A percentile compares a stretch with the other conserved stretches of the same genome.
These are phyloP conservation scores for Melipona bicolor DNA, from an alignment of 2,888 invertebrate species.

Conservation along the genomic window DNA sequence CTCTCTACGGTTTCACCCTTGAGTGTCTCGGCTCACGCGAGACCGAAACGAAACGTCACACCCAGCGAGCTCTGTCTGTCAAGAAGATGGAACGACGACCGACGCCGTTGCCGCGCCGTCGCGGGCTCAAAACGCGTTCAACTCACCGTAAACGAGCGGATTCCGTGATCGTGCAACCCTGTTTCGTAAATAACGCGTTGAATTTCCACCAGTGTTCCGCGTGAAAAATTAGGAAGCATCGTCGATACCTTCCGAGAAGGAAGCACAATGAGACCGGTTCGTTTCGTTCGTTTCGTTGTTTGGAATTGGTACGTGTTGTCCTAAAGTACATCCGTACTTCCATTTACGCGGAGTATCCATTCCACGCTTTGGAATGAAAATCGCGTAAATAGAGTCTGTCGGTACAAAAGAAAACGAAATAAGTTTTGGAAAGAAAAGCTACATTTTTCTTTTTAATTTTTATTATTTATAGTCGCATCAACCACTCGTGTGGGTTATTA, in stretches of 20 bases:
- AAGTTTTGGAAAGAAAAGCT: too few species aligned
- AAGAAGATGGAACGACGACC: constrained; percentile 53
- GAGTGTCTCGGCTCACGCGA: constrained; percentile 42
- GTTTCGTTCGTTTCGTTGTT: constrained; percentile 17
- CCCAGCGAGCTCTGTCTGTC: constrained; percentile 49
- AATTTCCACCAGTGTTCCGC: not conserved
- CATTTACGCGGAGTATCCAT: too few species aligned
- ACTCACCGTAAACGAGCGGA: constrained; percentile 64
- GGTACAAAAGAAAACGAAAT: too few species aligned
- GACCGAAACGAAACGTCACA: constrained; percentile 54
- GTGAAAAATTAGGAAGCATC: constrained; percentile 16
- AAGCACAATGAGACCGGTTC: not conserved
- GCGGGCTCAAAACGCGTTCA: constrained; percentile 21
- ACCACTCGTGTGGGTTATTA: too few species aligned
- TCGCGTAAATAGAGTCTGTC: too few species aligned
- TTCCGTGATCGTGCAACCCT: constrained; percentile 60
- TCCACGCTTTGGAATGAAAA: too few species aligned
- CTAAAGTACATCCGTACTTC: too few species aligned
- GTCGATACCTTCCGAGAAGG: constrained; percentile 13
- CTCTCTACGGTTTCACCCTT: constrained; percentile 18
- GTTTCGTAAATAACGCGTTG: constrained; percentile 61
- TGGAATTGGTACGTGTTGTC: too few species aligned
- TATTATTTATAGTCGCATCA: too few species aligned
- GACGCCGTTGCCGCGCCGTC: not conserved
- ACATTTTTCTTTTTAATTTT: too few species aligned